These are phyloP conservation scores for Bellardia pandia DNA, from an alignment of 2,888 invertebrate genomes.

Conservation along the genomic window DNA sequence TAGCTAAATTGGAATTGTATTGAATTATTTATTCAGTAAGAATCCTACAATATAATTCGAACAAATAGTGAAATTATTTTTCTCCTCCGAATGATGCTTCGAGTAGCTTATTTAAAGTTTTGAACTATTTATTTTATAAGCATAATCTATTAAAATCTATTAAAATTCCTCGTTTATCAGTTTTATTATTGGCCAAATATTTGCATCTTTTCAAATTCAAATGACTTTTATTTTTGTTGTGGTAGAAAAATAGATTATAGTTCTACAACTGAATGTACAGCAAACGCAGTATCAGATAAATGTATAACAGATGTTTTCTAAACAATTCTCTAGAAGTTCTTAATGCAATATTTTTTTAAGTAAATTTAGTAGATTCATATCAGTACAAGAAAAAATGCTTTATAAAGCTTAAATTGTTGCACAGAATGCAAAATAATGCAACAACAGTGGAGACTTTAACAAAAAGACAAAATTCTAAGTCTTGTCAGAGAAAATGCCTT, in stretches of 20 bases:
- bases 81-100: no score
- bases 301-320: constrained; percentile 60
- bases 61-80: no score
- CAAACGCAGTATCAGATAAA: constrained; percentile 51
- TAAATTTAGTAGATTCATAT: constrained; percentile 63
- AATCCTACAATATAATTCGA: no score
- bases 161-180: constrained; percentile 13
- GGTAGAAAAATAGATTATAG: constrained; percentile 29
- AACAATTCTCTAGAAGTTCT: constrained; percentile 38
- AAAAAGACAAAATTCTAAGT: background rate
- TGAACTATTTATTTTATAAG: no score
- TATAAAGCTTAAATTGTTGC: constrained; percentile 56
- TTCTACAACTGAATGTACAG: background rate
- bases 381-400: constrained; percentile 47
- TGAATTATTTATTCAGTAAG: no score
- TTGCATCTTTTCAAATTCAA: background rate
- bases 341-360: constrained; percentile 42
- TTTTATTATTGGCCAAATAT: background rate
- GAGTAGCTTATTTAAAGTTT: no score
- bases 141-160: background rate
- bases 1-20: no score
- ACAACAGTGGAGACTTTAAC: constrained; percentile 33
- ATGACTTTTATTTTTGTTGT: background rate
- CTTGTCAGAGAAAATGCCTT: background rate
- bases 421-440: constrained; percentile 24